A percentile compares a stretch with the other conserved stretches of the same genome.
Conservation (phyloP, 2,888 invertebrate species). For the Helicoverpa assulta region DNA sequence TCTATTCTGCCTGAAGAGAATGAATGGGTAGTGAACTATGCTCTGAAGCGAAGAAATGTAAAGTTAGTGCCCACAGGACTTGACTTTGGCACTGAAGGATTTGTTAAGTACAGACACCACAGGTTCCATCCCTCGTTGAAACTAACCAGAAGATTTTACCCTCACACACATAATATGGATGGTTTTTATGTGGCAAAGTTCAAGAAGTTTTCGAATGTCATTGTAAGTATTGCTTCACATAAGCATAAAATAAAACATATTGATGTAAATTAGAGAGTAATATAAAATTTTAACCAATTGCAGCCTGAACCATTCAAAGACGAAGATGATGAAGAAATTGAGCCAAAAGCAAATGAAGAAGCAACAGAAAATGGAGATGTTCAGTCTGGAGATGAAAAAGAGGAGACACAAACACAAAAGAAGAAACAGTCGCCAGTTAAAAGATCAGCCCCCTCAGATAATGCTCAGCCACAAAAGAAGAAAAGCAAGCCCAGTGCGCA, state of each 20-base stretch:
- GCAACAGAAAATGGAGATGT: slow-evolving; percentile 75
- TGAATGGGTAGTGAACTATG: slow-evolving; percentile 99
- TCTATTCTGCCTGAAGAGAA: slow-evolving; percentile 99
- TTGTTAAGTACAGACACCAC: slow-evolving; percentile 95
- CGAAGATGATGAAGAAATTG: slow-evolving; percentile 80
- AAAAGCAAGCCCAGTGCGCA: slow-evolving; percentile 71
- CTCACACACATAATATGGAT: slow-evolving; percentile 99
- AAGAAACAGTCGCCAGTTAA: slow-evolving; percentile 69
- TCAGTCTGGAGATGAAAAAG: slow-evolving; percentile 64
- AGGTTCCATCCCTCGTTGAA: slow-evolving; percentile 97
- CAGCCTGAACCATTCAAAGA: slow-evolving; percentile 86
- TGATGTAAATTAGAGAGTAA: background rate
- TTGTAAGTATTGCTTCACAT: slow-evolving; percentile 77
- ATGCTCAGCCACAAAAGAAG: slow-evolving; percentile 73
- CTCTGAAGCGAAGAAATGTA: slow-evolving; percentile 97
- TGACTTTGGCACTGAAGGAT: slow-evolving; percentile 98
- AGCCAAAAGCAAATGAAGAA: slow-evolving; percentile 61
- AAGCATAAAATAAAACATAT: background rate
- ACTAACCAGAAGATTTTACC: slow-evolving; percentile 97
- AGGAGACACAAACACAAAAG: slow-evolving; percentile 41
- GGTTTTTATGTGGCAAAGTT: slow-evolving; percentile 99
- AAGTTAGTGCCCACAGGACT: slow-evolving; percentile 98
- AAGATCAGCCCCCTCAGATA: slow-evolving; percentile 69
- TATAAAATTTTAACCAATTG: slow-evolving; percentile 31
- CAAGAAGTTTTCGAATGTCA: slow-evolving; percentile 97